These are phyloP conservation scores for Diabrotica undecimpunctata DNA, from an alignment of 1,140 invertebrate species.

Conservation along the genomic window DNA sequence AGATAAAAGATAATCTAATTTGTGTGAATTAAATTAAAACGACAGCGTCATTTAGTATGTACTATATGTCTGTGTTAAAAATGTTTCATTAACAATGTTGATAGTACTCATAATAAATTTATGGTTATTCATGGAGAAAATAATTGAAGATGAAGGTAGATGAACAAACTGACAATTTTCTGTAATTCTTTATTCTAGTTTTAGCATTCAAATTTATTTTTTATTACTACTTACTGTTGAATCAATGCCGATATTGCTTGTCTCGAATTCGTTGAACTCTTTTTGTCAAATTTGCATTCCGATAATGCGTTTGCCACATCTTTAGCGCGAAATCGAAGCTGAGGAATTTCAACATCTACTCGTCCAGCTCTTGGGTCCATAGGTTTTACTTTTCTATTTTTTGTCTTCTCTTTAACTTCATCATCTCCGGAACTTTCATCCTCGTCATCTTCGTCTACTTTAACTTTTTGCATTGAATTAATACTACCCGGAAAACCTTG, in stretches of 20 bases:
- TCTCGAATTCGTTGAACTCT: conserved; percentile 50
- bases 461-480: conserved; percentile 57
- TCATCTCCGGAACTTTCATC: conserved; percentile 38
- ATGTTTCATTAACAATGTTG: too few relatives aligned
- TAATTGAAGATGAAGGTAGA: too few relatives aligned
- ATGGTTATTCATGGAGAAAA: too few relatives aligned
- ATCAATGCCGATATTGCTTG: conserved; percentile 50
- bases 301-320: conserved; percentile 50
- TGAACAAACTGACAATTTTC: too few relatives aligned
- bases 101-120: too few relatives aligned
- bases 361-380: conserved; percentile 76
- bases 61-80: too few relatives aligned
- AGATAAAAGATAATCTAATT: too few relatives aligned
- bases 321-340: conserved; percentile 61
- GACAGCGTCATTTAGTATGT: too few relatives aligned
- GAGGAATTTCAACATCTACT: conserved; percentile 68
- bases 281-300: conserved; percentile 48
- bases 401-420: conserved; percentile 22
- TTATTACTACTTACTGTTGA: conserved; percentile 46
- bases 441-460: conserved; percentile 49
- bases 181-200: too few relatives aligned
- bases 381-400: conserved; percentile 37
- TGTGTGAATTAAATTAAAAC: too few relatives aligned
- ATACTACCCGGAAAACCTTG: conserved; percentile 67
- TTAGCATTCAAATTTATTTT: too few relatives aligned